Percentiles rank a stretch among this genome's conserved stretches.
Evolutionary conservation across 2,888 invertebrate genomes (phyloP).

Genomic region (Noctua comes): DNA sequence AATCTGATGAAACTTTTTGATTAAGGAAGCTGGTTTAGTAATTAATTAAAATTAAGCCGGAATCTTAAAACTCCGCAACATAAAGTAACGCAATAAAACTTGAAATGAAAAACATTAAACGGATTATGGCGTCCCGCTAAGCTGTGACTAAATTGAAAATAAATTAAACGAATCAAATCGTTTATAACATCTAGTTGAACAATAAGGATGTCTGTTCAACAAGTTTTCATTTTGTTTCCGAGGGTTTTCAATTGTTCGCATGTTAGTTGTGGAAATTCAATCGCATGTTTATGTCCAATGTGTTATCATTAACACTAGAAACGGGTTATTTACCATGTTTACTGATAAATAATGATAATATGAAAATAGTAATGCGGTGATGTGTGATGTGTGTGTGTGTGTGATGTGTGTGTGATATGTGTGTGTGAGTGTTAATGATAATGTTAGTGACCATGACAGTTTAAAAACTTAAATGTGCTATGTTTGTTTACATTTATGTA

Average conservation of each 20-base stretch:
- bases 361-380: no score
- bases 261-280: background rate
- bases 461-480: background rate
- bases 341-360: no score
- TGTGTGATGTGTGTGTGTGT: no score
- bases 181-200: slow-evolving; percentile 4
- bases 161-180: slow-evolving; percentile 23
- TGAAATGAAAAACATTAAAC: slow-evolving; percentile 36
- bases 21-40: slow-evolving; percentile 25
- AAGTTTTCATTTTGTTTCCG: slow-evolving; percentile 18
- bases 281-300: background rate
- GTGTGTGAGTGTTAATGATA: no score
- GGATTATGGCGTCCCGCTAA: slow-evolving; percentile 15
- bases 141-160: slow-evolving; percentile 37
- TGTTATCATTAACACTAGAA: no score
- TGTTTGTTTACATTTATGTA: background rate
- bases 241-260: slow-evolving; percentile 9
- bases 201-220: slow-evolving; percentile 18
- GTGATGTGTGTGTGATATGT: no score
- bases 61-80: slow-evolving; percentile 2
- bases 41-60: slow-evolving; percentile 14
- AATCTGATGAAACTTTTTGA: slow-evolving; percentile 39
- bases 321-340: no score
- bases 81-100: slow-evolving; percentile 22
- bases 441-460: no score